Conservation (phyloP, 2,797 vertebrate genomes). For the Sus cebifrons region DNA sequence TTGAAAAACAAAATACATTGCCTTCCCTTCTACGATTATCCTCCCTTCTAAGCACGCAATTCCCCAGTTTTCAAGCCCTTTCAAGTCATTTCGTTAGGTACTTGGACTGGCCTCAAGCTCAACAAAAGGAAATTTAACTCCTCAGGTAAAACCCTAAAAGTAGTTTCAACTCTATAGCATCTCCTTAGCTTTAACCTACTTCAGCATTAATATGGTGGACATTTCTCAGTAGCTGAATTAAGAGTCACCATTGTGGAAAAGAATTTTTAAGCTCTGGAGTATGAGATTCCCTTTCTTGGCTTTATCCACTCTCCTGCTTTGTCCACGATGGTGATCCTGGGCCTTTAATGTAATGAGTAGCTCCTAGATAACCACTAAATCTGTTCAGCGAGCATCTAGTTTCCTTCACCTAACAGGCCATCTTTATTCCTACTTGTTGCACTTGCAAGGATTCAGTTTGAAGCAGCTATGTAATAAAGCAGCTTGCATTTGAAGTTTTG, state of each 20-base stretch:
- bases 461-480: neutral
- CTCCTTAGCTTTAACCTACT: neutral
- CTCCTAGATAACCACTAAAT: neutral
- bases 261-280: neutral
- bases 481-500: neutral
- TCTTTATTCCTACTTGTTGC: neutral
- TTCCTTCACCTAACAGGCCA: neutral
- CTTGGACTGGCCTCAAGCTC: neutral
- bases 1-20: neutral
- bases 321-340: neutral
- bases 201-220: neutral
- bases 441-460: neutral
- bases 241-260: neutral
- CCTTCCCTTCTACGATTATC: neutral
- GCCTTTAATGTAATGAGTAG: neutral
- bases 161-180: neutral
- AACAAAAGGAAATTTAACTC: conserved; percentile 32
- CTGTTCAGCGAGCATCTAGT: neutral
- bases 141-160: neutral
- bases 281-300: neutral
- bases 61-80: neutral
- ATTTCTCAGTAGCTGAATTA: neutral
- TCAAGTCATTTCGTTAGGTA: neutral
- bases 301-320: too few relatives aligned
- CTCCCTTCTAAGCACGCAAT: neutral